Evolutionary conservation across 2,113 vertebrate genomes (phyloP), one percentile per base, ranked within the genome.

Genomic region (Clarias batrachus): DNA sequence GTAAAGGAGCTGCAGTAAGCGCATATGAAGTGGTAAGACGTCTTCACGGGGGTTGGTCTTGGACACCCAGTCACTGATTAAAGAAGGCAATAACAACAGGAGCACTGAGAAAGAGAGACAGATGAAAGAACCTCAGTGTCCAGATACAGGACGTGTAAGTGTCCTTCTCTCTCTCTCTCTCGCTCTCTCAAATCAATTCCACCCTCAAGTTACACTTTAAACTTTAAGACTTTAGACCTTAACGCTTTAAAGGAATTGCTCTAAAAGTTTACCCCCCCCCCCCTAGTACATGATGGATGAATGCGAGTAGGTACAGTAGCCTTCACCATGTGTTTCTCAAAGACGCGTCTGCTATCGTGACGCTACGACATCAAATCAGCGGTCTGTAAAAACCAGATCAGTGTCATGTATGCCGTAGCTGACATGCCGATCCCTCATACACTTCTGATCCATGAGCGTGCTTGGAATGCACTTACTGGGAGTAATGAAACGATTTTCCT

Each of bases 31-130:
- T 76, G 86, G 25, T 84, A 30, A 78, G 70, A 30, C n/a, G 70
- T 33, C 83, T 60, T 77, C 83, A 85, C 54, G 56, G 85, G 56
- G 85, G 85, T 89, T 60, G 82, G 85, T 86, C 87, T 82, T 60
- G 80, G 33, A 27, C 82, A 71, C 76, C 66, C 82, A 87, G 79
- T 88, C 82, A 82, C 82, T 90, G 89, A 90, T 90, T 88, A 90
- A 88, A 90, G 85, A 85, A 59, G 88, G 70, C 82, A 79, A 85
- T 85, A 85, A 86, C 87, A 82, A 74, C 79, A 82, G 77, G 71
- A 85, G 52, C n/a, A 74, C 82, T 59, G n/a, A 88, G 84, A 81
- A 60, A 27, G 33, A 59, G 17, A 68, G 62, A 80, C 60, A 82
- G 82, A 87, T 90, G 82, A 88, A 87, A 90, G 68, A 62, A 77